These are phyloP conservation scores for Cantharis flavilabris DNA, from an alignment of 2,888 invertebrate species.

Conservation along the genomic window DNA sequence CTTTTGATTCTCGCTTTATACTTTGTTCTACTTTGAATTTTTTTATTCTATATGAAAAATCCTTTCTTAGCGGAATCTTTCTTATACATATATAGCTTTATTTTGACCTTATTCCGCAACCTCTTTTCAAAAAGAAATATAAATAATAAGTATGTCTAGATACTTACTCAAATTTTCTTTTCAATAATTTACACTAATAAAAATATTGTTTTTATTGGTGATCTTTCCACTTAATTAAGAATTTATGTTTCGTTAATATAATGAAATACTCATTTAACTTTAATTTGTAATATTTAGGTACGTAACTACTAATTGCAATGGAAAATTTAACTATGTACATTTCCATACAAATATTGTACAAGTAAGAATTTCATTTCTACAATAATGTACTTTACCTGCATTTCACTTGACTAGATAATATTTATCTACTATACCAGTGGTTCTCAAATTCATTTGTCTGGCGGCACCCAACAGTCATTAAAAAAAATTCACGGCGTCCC, in stretches of 20 bases:
- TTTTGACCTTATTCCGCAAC: neutral
- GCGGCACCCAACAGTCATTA: too few species aligned
- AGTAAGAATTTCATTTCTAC: too few species aligned
- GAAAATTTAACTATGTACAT: too few species aligned
- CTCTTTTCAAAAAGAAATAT: neutral
- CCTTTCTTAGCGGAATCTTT: constrained; percentile 2
- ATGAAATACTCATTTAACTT: neutral
- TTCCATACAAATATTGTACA: too few species aligned
- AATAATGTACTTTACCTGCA: too few species aligned
- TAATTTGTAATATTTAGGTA: neutral
- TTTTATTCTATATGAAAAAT: constrained; percentile 17
- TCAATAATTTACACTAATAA: neutral
- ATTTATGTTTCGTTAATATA: neutral
- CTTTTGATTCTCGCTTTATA: constrained; percentile 32
- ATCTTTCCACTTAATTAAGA: neutral
- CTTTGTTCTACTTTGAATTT: constrained; percentile 20
- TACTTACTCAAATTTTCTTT: neutral
- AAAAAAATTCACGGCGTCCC: too few species aligned
- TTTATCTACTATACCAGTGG: too few species aligned
- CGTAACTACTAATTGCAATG: too few species aligned
- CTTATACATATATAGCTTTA: neutral
- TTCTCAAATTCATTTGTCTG: too few species aligned
- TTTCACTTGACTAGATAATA: too few species aligned
- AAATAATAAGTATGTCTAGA: neutral
- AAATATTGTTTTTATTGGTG: neutral